These are phyloP conservation scores for Cotesia congregata DNA, from an alignment of 2,888 invertebrate genomes.

Conservation along the genomic window DNA sequence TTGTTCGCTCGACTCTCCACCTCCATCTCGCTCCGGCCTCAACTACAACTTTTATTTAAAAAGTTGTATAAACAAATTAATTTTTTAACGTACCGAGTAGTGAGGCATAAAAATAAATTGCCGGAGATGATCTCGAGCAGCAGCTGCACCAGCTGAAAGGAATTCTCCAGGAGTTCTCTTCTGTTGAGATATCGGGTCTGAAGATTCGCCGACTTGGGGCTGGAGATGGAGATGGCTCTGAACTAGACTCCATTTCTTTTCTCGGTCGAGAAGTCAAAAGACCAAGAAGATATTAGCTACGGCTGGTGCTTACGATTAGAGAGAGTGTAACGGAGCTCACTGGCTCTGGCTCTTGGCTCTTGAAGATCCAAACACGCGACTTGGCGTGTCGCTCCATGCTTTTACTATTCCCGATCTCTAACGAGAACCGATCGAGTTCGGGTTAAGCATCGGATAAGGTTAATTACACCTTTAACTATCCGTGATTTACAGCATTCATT, in stretches of 20 bases:
- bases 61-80: not conserved
- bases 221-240: too few relatives aligned
- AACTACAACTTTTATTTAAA: not conserved
- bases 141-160: not conserved
- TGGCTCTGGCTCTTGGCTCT: slow-evolving; percentile 2
- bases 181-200: not conserved
- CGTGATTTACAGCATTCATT: slow-evolving; percentile 33
- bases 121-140: not conserved
- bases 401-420: slow-evolving; percentile 48
- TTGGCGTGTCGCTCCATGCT: slow-evolving; percentile 47
- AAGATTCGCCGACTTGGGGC: too few relatives aligned
- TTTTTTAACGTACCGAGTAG: not conserved
- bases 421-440: slow-evolving; percentile 44
- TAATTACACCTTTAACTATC: slow-evolving; percentile 38
- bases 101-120: not conserved
- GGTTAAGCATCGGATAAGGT: slow-evolving; percentile 37
- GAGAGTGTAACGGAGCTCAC: slow-evolving; percentile 41
- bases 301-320: slow-evolving; percentile 43
- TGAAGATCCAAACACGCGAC: slow-evolving; percentile 47
- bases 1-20: not conserved
- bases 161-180: not conserved
- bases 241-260: not conserved
- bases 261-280: not conserved
- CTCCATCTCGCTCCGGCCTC: too few relatives aligned
- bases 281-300: not conserved